Percentiles rank a stretch among this genome's conserved stretches.
These are phyloP conservation scores for Hypotaenidia okinawae DNA, from an alignment of 2,797 vertebrate species.

Conservation along the genomic window DNA sequence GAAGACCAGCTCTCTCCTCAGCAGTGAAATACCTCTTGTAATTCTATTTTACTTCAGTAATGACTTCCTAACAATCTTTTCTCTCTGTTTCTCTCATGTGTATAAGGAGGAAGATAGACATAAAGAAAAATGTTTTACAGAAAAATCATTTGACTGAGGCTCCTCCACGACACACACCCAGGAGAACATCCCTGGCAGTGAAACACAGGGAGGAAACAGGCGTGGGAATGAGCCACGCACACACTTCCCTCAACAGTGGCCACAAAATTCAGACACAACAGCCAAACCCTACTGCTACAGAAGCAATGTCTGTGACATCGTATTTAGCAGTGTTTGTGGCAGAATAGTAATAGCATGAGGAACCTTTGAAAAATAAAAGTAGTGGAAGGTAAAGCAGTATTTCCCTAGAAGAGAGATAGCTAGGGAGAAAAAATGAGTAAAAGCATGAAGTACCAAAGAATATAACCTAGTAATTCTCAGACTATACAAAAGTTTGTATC, in stretches of 20 bases:
- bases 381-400: neutral
- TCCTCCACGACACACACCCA: neutral
- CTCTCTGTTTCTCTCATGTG: constrained; percentile 5
- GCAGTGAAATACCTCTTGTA: neutral
- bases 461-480: neutral
- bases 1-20: neutral
- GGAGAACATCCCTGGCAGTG: neutral
- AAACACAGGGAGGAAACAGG: constrained; percentile 59
- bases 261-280: constrained; percentile 14
- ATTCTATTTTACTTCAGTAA: constrained; percentile 25
- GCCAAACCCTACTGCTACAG: neutral
- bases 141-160: neutral
- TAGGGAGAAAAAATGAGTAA: neutral
- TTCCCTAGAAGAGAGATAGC: neutral
- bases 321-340: neutral
- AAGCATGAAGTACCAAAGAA: neutral
- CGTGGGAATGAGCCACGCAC: constrained; percentile 44
- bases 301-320: neutral
- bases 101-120: constrained; percentile 26
- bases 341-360: neutral
- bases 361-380: neutral
- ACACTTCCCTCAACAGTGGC: constrained; percentile 27
- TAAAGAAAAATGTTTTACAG: constrained; percentile 32
- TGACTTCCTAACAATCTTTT: constrained; percentile 11
- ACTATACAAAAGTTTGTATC: neutral